Percentiles rank a stretch among this genome's conserved stretches.
Evolutionary conservation across 2,888 invertebrate species (phyloP).

Genomic region (Ernsta delagoae): DNA sequence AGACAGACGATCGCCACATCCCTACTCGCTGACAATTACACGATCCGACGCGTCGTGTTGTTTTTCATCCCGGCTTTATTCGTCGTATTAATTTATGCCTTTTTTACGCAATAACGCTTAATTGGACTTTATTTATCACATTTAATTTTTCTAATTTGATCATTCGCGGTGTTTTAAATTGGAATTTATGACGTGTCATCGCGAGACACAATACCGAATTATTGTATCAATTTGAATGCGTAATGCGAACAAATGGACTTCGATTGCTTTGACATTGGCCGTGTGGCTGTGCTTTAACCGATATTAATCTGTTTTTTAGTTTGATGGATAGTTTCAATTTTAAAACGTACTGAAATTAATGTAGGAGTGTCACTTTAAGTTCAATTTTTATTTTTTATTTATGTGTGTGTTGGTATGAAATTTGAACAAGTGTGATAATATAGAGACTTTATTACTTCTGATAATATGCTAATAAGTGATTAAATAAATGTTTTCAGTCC

Average conservation of each 20-base stretch:
- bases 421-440: too few relatives aligned
- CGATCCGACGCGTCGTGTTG: conserved; percentile 49
- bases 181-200: conserved; percentile 69
- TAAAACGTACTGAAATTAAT: background rate
- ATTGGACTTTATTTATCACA: conserved; percentile 83
- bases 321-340: conserved; percentile 29
- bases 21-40: conserved; percentile 59
- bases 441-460: too few relatives aligned
- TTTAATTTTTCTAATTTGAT: conserved; percentile 85
- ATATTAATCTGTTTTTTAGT: conserved; percentile 44
- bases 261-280: conserved; percentile 46
- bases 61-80: conserved; percentile 52
- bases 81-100: conserved; percentile 80
- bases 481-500: too few relatives aligned
- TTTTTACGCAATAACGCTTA: conserved; percentile 84
- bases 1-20: conserved; percentile 50
- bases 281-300: conserved; percentile 33
- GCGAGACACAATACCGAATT: conserved; percentile 45
- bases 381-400: background rate
- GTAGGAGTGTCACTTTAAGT: background rate
- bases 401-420: too few relatives aligned
- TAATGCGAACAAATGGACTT: conserved; percentile 75
- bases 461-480: too few relatives aligned
- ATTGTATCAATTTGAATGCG: conserved; percentile 75
- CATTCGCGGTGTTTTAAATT: conserved; percentile 69